Evolutionary conservation across 2,888 invertebrate genomes (phyloP), one percentile per base, ranked within the genome.

Genomic region (Lycocerus yunnanus): DNA sequence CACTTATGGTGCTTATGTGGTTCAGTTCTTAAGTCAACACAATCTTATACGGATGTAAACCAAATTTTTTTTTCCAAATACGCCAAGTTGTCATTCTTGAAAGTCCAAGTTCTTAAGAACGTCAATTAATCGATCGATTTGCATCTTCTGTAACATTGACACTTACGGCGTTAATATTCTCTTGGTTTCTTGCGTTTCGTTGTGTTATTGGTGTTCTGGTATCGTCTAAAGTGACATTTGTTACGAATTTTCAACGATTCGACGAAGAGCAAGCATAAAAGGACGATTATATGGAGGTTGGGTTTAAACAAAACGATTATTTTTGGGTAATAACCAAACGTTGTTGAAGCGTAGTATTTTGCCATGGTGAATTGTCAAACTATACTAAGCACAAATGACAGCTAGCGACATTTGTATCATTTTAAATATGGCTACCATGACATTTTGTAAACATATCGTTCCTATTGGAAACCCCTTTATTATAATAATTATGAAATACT

Each of bases 21-120:
- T 77, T 74, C 68, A 78, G 24, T 71, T 73, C 78, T 69, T 79
- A 73, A 21, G 73, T 73, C 24, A 78, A 69, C 70, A 75, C 71
- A 60, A 75, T 59, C 78, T n/a, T 81, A 74, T 81, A 68, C 14
- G 15, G 11, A 15, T 68, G 43, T 16, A 68, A 16, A 20, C 20
- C n/a, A 8, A 60, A 68, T 11, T 59, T 9, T 21, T 68, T 68
- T 59, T 15, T n/a, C 21, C 59, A 68, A 59, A 60, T 68, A 14
- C 60, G 20, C 21, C 21, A 21, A 20, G 59, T 58, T 18, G 21
- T 59, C n/a, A n/a, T 21, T n/a, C 21, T 4, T 18, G 11, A 20
- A 68, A 21, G 21, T 4, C 59, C 21, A 18, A 68, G n/a, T 59
- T 68, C 59, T 59, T 68, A 60, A n/a, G 58, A 59, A 21, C 60